Percentiles rank a stretch among this genome's conserved stretches.
phyloP scores from a whole-genome alignment of 2,113 vertebrate species.

The Gasterosteus aculeatus region DNA sequence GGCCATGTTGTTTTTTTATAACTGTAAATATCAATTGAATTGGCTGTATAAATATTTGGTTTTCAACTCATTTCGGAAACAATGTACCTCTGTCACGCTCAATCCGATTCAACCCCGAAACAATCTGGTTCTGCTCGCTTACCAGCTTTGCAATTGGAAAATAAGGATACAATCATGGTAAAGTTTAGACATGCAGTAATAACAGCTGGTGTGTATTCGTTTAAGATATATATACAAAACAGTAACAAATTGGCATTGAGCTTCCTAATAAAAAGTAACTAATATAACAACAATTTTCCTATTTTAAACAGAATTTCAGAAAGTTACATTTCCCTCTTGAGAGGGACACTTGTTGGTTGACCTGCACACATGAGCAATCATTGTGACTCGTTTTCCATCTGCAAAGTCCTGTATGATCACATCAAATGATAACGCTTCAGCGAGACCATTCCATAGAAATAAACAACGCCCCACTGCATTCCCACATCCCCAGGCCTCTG shows the following conservation, averaged over 20 bases:
- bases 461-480: neutral
- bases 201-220: neutral
- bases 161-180: neutral
- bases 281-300: neutral
- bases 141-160: neutral
- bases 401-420: slow-evolving; percentile 1
- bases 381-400: slow-evolving; percentile 5
- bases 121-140: neutral
- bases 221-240: neutral
- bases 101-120: neutral
- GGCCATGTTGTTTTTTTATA: neutral
- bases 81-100: slow-evolving; percentile 40
- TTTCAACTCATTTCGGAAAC: neutral
- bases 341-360: neutral
- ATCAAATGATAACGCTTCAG: neutral
- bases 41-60: slow-evolving; percentile 31
- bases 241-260: neutral
- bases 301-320: neutral
- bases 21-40: slow-evolving; percentile 35
- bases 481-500: neutral
- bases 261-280: neutral
- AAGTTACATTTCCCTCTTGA: neutral
- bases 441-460: slow-evolving; percentile 11
- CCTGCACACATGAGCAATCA: neutral
- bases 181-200: slow-evolving; percentile 2